Evolutionary conservation across 2,797 vertebrate species (phyloP), one percentile per base, ranked within the genome.

Genomic region (Lepus oiostolus): DNA sequence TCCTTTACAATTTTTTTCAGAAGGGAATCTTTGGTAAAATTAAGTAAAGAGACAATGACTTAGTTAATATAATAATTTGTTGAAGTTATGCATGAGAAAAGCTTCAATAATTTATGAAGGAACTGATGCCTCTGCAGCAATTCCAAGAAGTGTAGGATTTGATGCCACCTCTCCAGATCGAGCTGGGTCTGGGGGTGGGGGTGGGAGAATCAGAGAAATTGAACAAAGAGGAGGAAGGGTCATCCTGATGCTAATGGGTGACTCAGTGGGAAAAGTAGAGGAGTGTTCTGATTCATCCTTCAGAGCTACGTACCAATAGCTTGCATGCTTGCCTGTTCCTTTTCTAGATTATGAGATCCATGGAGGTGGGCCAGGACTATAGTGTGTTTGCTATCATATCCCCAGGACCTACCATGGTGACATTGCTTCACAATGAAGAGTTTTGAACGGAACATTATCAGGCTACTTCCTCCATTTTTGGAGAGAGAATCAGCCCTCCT

Each of bases 51-150:
- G 62, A 74, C 35, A 90, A 92, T 28, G 74, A 65, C 38, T 54
- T 54, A 42, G 35, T 35, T 90, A 32, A 62, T 54, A 5, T 47
- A 50, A 68, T 42, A 60, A 83, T 26, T 86, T n/a, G 22, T 0
- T 72, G 32, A 90, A 72, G 72, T 81, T 85, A 38, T n/a, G 21
- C 21, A 47, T 52, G 35, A 86, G 95, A 89, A 76, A 26, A 42
- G 9, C 2, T 19, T 7, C 35, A 63, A 74, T 52, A 58, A 72
- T 79, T 83, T 89, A 68, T 38, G 60, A 81, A 76, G 24, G 14
- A 58, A 58, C 54, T 26, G n/a, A 75, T 88, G 54, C 21, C 50
- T 74, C 54, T 7, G 52, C 17, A 22, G 70, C 22, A 88, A 60
- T 88, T 82, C n/a, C 42, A 84, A 90, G 71, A 70, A 4, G 13